These are phyloP conservation scores for Empidonax traillii DNA, from an alignment of 2,113 vertebrate genomes.

Conservation along the genomic window DNA sequence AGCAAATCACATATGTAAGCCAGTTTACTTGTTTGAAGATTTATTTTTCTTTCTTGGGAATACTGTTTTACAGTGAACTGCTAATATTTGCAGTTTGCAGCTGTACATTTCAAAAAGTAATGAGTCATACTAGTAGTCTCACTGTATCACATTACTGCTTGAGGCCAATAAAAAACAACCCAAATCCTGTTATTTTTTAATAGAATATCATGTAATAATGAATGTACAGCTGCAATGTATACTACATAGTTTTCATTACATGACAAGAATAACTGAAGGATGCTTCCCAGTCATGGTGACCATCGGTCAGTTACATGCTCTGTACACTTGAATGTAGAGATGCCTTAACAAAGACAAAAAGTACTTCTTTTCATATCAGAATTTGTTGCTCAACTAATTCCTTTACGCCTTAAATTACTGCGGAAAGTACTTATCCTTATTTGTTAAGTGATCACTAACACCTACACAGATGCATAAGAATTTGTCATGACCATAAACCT, in stretches of 20 bases:
- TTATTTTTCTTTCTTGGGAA: background rate
- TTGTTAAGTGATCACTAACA: background rate
- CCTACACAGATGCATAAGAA: background rate
- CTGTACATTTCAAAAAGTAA: background rate
- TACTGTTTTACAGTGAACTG: background rate
- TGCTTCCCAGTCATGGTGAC: background rate
- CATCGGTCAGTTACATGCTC: background rate
- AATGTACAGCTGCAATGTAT: background rate
- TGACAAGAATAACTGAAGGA: background rate
- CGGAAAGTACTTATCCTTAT: background rate
- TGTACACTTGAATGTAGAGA: background rate
- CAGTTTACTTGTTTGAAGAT: background rate
- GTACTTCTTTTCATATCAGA: background rate
- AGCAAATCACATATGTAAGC: background rate
- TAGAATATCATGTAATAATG: background rate
- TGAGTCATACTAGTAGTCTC: background rate
- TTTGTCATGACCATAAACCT: background rate
- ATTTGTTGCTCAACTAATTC: background rate
- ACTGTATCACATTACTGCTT: background rate
- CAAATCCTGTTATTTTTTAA: background rate
- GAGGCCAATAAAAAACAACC: background rate
- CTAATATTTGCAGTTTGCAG: background rate
- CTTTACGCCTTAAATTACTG: background rate
- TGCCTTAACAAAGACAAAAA: background rate
- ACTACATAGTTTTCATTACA: background rate